These are phyloP conservation scores for Dinocampus coccinellae DNA, from an alignment of 2,888 invertebrate genomes.

Conservation along the genomic window DNA sequence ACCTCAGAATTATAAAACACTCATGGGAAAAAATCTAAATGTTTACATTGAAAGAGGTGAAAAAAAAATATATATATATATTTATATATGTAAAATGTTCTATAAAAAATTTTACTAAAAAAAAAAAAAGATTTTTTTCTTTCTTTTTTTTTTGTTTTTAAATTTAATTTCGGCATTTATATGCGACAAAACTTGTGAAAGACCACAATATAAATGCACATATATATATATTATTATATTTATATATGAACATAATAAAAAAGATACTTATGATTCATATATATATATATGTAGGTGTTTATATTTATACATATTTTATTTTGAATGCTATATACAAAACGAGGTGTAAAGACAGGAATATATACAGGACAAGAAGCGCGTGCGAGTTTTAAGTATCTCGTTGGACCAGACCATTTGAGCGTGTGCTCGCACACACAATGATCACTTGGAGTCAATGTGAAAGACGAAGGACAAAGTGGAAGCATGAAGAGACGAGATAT, in stretches of 20 bases:
- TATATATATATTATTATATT: neutral
- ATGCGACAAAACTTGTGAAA: neutral
- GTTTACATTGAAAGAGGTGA: no score
- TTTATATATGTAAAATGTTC: neutral
- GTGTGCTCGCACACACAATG: neutral
- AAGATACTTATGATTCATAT: neutral
- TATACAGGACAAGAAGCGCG: constrained; percentile 20
- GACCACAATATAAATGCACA: neutral
- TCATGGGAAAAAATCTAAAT: no score
- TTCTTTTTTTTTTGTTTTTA: no score
- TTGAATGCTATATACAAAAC: constrained; percentile 1
- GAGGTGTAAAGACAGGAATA: constrained; percentile 1
- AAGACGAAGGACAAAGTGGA: constrained; percentile 14
- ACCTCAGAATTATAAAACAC: no score
- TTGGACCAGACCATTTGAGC: constrained; percentile 10
- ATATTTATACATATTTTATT: neutral
- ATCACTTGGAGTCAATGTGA: neutral
- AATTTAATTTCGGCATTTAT: neutral
- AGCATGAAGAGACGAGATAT: constrained; percentile 10
- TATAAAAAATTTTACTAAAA: neutral
- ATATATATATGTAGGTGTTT: neutral
- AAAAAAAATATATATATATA: no score
- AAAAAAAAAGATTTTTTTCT: neutral
- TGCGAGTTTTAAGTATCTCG: constrained; percentile 35
- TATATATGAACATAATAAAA: neutral